Evolutionary conservation across 2,113 vertebrate genomes (phyloP).

Genomic region (Sphaerodactylus townsendi): DNA sequence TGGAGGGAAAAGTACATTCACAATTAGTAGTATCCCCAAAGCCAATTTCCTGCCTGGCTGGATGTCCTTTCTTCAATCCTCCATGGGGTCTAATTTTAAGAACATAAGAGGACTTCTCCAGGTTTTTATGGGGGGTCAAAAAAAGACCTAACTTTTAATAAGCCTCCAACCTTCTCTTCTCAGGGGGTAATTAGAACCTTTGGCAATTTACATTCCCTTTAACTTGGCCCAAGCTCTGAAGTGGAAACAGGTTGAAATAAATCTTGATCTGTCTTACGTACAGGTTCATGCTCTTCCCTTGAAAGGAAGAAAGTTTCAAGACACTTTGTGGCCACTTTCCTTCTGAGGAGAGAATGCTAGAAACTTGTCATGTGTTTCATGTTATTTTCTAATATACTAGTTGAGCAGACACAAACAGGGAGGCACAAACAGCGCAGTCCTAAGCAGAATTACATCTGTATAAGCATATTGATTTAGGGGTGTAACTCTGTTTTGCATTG

Average conservation of each 20-base stretch:
- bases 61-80: not conserved
- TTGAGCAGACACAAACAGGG: too few relatives aligned
- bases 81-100: slow-evolving; percentile 21
- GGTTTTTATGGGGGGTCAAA: not conserved
- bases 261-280: not conserved
- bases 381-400: too few relatives aligned
- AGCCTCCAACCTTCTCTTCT: not conserved
- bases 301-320: not conserved
- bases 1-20: slow-evolving; percentile 3
- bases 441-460: too few relatives aligned
- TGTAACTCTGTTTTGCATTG: too few relatives aligned
- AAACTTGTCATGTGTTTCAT: too few relatives aligned
- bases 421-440: too few relatives aligned
- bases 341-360: not conserved
- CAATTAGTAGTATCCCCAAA: not conserved
- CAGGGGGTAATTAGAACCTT: not conserved
- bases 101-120: slow-evolving; percentile 8
- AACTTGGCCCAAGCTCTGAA: not conserved
- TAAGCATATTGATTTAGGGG: too few relatives aligned
- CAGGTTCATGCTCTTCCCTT: not conserved
- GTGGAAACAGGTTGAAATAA: not conserved
- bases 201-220: slow-evolving; percentile 11
- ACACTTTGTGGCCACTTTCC: not conserved
- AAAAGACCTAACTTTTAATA: slow-evolving; percentile 8
- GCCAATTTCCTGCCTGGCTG: not conserved